A percentile compares a stretch with the other conserved stretches of the same genome.
These are phyloP conservation scores for Papilio elwesi DNA, from an alignment of 2,888 invertebrate species.

Conservation along the genomic window DNA sequence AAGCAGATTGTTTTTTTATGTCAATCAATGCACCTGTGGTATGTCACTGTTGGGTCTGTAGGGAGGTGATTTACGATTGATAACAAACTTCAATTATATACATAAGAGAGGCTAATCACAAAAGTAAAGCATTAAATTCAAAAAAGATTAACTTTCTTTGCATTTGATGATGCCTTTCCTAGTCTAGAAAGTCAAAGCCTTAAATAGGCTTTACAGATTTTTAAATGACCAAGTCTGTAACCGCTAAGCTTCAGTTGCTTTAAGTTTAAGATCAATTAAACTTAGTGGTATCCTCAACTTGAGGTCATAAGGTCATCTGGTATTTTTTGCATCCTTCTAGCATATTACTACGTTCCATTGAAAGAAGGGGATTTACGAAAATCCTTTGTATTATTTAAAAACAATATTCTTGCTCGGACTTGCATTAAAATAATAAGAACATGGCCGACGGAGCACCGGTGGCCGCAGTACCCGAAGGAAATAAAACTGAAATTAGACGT, in stretches of 20 bases:
- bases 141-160: not conserved
- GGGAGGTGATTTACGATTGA: no score
- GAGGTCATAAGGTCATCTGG: no score
- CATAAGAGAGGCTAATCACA: no score
- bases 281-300: no score
- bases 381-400: not conserved
- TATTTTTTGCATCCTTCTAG: not conserved
- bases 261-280: not conserved
- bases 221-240: no score
- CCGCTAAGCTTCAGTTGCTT: not conserved
- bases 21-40: constrained; percentile 31
- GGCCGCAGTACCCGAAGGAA: constrained; percentile 22
- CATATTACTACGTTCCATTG: not conserved
- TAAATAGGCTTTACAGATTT: no score
- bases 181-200: no score
- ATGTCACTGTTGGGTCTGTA: not conserved
- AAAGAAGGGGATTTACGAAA: not conserved
- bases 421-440: constrained; percentile 5
- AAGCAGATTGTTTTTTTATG: constrained; percentile 31
- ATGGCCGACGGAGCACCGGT: not conserved
- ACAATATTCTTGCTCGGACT: not conserved
- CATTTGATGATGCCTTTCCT: not conserved
- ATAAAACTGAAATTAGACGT: constrained; percentile 27
- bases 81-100: no score
- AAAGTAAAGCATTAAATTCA: not conserved